These are phyloP conservation scores for Rhopalosiphum nymphaeae DNA, from an alignment of 2,888 invertebrate species.

Conservation along the genomic window DNA sequence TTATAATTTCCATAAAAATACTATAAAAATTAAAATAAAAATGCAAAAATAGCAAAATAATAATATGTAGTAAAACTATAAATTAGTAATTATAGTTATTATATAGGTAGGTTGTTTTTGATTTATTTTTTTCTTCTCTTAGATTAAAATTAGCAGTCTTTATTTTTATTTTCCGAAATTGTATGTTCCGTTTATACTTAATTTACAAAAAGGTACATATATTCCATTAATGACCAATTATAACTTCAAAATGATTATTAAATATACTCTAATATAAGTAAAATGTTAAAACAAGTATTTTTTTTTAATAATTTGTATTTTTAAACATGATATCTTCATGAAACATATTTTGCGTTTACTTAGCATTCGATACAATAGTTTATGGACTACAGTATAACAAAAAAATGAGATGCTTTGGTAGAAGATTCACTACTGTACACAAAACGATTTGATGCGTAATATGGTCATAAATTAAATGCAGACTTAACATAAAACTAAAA, in stretches of 20 bases:
- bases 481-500: neutral
- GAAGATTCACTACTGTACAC: neutral
- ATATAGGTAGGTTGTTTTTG: neutral
- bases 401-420: neutral
- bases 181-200: neutral
- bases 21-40: neutral
- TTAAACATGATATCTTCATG: neutral
- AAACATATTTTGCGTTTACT: neutral
- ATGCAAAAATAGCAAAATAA: neutral
- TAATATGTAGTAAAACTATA: neutral
- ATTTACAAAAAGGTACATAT: neutral
- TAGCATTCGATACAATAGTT: neutral
- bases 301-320: neutral
- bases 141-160: neutral
- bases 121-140: neutral
- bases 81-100: neutral
- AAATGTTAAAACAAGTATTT: neutral
- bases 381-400: too few species aligned
- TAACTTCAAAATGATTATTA: neutral
- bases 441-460: neutral
- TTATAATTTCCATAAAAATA: neutral
- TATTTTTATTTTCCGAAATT: neutral
- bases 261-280: neutral
- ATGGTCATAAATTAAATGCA: neutral
- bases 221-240: neutral